Evolutionary conservation across 2,888 invertebrate genomes (phyloP), one percentile per base, ranked within the genome.

Genomic region (Sturmia bella): DNA sequence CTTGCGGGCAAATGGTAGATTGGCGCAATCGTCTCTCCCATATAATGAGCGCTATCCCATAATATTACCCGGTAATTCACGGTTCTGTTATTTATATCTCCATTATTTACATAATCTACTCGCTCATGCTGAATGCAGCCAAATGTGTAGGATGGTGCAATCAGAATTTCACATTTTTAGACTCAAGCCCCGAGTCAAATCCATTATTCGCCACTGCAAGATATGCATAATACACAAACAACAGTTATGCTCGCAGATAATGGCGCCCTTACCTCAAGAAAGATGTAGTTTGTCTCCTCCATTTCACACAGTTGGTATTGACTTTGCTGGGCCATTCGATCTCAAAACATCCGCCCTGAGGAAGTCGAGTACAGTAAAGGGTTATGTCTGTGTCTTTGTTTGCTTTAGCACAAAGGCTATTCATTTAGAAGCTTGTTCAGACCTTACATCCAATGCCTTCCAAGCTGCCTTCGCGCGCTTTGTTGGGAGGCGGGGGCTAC

Each of bases 291-390:
- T 83, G 3, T 39, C 70, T 11, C 24, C 13, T 0, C 80, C 83
- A n/a, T n/a, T n/a, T n/a, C n/a, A n/a, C n/a, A n/a, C n/a, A n/a
- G n/a, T n/a, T n/a, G n/a, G n/a, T n/a, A 0, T 76, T 9, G 80
- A 76, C 13, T 83, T 80, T 43, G 77, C 70, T 1, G 80, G 77
- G 0, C 83, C 83, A 3, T 83, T 83, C 27, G 59, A 73, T 0
- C 41, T 79, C 0, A 79, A 83, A 66, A 52, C 50, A 1, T 79
- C 56, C 13, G 4, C 50, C 2, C 19, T 63, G 5, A 41, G 70
- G 41, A 56, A 66, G 9, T n/a, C 12, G 1, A 0, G 32, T n/a
- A 11, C 21, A 0, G 27, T 41, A 19, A 83, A 83, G 17, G 73
- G 13, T 6, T 57, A 39, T 41, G 21, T 57, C 7, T 50, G 19